Evolutionary conservation across 2,113 vertebrate genomes (phyloP).

Genomic region (Mus spicilegus): DNA sequence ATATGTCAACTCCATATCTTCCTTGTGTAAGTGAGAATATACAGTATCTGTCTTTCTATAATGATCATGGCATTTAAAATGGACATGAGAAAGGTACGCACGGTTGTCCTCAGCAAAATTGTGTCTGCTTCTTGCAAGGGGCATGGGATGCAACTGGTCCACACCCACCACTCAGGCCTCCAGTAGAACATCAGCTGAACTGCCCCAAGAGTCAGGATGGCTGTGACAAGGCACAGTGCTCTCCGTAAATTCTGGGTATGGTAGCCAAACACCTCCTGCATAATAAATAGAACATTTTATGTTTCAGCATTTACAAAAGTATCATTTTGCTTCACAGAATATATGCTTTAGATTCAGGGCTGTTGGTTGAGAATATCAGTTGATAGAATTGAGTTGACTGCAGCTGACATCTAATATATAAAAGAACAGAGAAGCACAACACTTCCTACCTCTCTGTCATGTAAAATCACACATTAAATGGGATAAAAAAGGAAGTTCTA

Average conservation of each 20-base stretch:
- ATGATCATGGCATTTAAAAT: neutral
- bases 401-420: constrained; percentile 21
- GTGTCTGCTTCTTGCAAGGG: constrained; percentile 82
- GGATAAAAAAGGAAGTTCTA: neutral
- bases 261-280: constrained; percentile 78
- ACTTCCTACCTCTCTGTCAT: neutral
- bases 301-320: constrained; percentile 1
- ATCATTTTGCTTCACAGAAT: neutral
- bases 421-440: neutral
- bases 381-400: neutral
- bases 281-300: constrained; percentile 28
- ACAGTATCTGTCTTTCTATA: neutral
- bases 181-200: constrained; percentile 83
- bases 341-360: neutral
- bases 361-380: neutral
- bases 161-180: constrained; percentile 83
- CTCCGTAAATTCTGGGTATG: constrained; percentile 65
- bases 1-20: neutral
- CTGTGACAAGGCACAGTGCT: constrained; percentile 68
- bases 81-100: constrained; percentile 57
- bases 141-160: constrained; percentile 80
- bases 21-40: neutral
- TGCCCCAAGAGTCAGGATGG: constrained; percentile 74
- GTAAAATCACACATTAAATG: neutral
- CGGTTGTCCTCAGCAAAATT: constrained; percentile 82